Evolutionary conservation across 2,888 invertebrate species (phyloP), one percentile per base, ranked within the genome.

Genomic region (Cremastobaeus sp.): DNA sequence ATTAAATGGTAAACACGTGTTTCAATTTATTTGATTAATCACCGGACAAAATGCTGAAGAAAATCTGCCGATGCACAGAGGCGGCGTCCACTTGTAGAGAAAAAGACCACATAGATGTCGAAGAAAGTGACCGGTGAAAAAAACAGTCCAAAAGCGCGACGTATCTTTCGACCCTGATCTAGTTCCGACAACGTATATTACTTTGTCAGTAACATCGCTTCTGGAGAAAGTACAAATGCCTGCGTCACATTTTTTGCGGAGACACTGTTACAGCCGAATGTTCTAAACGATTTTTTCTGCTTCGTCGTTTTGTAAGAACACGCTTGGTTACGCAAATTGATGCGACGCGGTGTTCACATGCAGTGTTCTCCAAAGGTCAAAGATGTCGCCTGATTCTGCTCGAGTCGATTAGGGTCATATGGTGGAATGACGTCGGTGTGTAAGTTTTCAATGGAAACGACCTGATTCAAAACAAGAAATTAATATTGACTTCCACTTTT

Each of bases 91-190:
- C n/a, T n/a, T n/a, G n/a, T n/a, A n/a, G n/a, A n/a, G n/a, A n/a
- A n/a, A n/a, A n/a, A n/a, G n/a, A n/a, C n/a, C 47, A 37, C 25
- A 55, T 17, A 37, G 39, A 54, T 72, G 68, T 64, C 64, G 41
- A 74, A 74, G 74, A 74, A 74, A 74, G 74, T 74, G 64, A 68
- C 57, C 41, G 35, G 2, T 37, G 25, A 50, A 45, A 70, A n/a
- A 74, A 76, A 68, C 62, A 75, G 72, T 77, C 74, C 70, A 64
- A 55, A 18, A 20, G n/a, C 43, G 64, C 41, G 35, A 54, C 59
- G 55, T 73, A 77, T 72, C 73, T 71, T 69, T 64, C 71, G 77
- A 77, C 77, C 77, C 74, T 77, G 78, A 78, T 78, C 78, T 78
- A 78, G 76, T 78, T 78, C 52, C 45, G 39, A 73, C 68, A 65